Evolutionary conservation across 2,888 invertebrate genomes (phyloP).

Genomic region (Achlya flavicornis): DNA sequence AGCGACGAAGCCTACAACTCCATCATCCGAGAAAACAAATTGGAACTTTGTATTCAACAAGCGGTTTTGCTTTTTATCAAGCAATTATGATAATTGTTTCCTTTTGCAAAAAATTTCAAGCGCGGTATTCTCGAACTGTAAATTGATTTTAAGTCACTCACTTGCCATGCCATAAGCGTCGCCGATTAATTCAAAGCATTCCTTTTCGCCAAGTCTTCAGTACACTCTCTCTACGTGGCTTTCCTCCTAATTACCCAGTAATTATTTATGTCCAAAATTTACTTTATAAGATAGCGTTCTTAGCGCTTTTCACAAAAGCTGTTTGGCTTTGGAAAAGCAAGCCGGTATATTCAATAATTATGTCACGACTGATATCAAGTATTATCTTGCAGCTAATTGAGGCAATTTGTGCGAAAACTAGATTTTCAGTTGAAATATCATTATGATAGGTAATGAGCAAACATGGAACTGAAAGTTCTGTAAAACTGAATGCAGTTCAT

Average conservation of each 20-base stretch:
- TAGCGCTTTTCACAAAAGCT: neutral
- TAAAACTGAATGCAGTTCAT: neutral
- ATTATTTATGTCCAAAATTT: neutral
- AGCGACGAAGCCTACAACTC: slow-evolving; percentile 20
- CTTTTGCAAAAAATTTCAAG: neutral
- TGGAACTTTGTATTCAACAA: neutral
- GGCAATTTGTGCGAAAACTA: neutral
- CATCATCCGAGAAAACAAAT: neutral
- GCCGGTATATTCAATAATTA: neutral
- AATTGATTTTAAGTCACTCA: slow-evolving; percentile 3
- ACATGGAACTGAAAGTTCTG: no score
- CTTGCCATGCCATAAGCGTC: neutral
- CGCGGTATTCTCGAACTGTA: neutral
- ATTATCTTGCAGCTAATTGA: neutral
- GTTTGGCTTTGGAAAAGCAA: neutral
- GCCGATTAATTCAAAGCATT: neutral
- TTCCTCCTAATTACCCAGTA: slow-evolving; percentile 7
- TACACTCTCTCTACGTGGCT: neutral
- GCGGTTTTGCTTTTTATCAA: neutral
- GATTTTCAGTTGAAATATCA: neutral
- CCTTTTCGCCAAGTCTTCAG: neutral
- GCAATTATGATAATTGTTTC: neutral
- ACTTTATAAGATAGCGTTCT: neutral
- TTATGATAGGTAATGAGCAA: no score
- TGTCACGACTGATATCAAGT: neutral